Conservation (phyloP, 2,797 vertebrate genomes). For the Dicrostonyx torquatus region DNA sequence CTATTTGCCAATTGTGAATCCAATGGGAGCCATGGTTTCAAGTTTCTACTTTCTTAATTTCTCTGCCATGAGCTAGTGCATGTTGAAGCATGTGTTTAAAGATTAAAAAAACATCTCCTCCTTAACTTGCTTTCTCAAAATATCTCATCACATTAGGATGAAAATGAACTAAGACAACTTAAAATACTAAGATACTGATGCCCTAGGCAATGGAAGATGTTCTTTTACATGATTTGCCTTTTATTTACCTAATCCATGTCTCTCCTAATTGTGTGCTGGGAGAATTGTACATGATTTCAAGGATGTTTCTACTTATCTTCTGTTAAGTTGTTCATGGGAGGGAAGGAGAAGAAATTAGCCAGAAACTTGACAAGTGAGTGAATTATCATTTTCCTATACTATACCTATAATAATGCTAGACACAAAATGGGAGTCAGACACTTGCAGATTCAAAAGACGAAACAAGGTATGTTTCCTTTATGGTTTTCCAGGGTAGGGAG, state of each 20-base stretch:
- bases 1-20: not conserved
- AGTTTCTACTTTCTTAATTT: not conserved
- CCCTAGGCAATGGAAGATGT: not conserved
- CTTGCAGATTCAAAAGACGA: not conserved
- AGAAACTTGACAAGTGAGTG: not conserved
- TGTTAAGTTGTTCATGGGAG: not conserved
- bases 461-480: not conserved
- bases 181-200: not conserved
- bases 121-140: not conserved
- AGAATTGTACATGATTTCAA: not conserved
- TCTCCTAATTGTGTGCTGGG: not conserved
- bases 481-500: not conserved
- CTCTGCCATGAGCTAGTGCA: too few relatives aligned
- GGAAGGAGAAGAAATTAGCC: not conserved
- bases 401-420: not conserved
- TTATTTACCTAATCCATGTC: not conserved
- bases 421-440: not conserved
- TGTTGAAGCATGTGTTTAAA: not conserved
- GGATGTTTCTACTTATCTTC: not conserved
- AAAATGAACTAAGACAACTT: not conserved
- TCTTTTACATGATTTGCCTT: not conserved
- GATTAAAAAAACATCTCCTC: too few relatives aligned
- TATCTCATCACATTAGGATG: not conserved
- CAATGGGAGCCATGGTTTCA: not conserved
- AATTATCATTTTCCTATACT: not conserved